A percentile compares a stretch with the other conserved stretches of the same genome.
These are phyloP conservation scores for Pteria penguin DNA, from an alignment of 2,888 invertebrate species.

Conservation along the genomic window DNA sequence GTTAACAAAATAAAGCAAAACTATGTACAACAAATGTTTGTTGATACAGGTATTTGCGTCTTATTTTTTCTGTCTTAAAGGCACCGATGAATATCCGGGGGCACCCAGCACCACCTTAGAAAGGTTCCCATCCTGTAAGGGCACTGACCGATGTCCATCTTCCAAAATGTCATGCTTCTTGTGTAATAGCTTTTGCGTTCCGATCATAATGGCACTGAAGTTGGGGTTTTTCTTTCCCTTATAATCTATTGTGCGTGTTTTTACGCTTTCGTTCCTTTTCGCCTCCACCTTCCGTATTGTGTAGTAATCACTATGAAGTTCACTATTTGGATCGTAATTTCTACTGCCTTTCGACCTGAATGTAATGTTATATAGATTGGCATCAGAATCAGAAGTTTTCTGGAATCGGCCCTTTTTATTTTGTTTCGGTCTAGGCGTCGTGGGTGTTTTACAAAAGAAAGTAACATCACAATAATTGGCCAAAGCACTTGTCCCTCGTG, in stretches of 20 bases:
- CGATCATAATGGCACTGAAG: slow-evolving; percentile 26
- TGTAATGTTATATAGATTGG: slow-evolving; percentile 33
- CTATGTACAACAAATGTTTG: too few species aligned
- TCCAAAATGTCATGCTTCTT: slow-evolving; percentile 20
- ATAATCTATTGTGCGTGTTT: neutral
- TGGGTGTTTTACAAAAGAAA: slow-evolving; percentile 19
- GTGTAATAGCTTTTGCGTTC: slow-evolving; percentile 24
- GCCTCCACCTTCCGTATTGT: slow-evolving; percentile 23
- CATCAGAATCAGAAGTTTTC: slow-evolving; percentile 13
- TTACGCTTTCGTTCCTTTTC: neutral
- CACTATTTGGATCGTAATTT: slow-evolving; percentile 37
- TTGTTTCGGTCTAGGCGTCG: neutral
- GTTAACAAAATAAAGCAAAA: too few species aligned
- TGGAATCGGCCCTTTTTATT: neutral
- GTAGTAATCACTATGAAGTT: slow-evolving; percentile 40
- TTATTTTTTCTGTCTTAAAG: too few species aligned
- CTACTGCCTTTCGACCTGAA: slow-evolving; percentile 27
- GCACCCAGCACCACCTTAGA: neutral
- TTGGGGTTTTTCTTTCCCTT: neutral
- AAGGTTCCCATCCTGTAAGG: slow-evolving; percentile 16
- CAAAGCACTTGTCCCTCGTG: slow-evolving; percentile 26
- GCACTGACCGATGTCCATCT: slow-evolving; percentile 23
- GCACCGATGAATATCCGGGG: slow-evolving; percentile 23
- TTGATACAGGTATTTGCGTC: too few species aligned
- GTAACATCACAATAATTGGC: slow-evolving; percentile 31